Conservation (phyloP, 1,140 invertebrate species). For the Anastrepha obliqua region DNA sequence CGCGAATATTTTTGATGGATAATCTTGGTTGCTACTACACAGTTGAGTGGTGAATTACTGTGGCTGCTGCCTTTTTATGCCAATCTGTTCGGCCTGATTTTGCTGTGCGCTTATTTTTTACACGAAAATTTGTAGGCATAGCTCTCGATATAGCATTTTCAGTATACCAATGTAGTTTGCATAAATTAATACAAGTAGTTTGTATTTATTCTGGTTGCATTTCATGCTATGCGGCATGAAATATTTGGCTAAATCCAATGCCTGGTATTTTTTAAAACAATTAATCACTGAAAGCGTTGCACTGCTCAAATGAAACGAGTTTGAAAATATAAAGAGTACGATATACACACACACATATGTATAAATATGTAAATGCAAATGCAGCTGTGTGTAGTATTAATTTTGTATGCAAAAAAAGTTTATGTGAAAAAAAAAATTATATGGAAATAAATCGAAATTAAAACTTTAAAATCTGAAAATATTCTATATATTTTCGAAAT, state of each 20-base stretch:
- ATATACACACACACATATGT: no score
- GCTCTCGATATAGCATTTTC: neutral
- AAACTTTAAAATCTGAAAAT: no score
- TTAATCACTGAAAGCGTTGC: neutral
- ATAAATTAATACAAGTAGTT: slow-evolving; percentile 31
- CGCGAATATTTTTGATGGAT: neutral
- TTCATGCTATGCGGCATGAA: neutral
- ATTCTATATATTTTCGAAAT: no score
- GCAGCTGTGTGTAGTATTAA: no score
- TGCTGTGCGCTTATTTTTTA: neutral
- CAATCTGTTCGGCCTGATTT: neutral
- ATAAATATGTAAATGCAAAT: no score
- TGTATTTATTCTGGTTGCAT: neutral
- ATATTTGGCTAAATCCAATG: neutral
- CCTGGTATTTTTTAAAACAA: neutral
- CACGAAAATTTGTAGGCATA: neutral
- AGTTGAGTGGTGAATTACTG: neutral
- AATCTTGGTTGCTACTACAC: neutral
- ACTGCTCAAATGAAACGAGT: no score
- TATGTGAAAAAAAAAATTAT: no score
- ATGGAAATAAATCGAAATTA: no score
- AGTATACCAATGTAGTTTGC: no score
- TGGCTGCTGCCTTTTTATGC: neutral
- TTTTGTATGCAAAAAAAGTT: no score
- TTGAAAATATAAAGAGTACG: no score